Base-by-base conservation (phyloP, 2,113 vertebrate species). In the Urocynchramus pylzowi region DNA sequence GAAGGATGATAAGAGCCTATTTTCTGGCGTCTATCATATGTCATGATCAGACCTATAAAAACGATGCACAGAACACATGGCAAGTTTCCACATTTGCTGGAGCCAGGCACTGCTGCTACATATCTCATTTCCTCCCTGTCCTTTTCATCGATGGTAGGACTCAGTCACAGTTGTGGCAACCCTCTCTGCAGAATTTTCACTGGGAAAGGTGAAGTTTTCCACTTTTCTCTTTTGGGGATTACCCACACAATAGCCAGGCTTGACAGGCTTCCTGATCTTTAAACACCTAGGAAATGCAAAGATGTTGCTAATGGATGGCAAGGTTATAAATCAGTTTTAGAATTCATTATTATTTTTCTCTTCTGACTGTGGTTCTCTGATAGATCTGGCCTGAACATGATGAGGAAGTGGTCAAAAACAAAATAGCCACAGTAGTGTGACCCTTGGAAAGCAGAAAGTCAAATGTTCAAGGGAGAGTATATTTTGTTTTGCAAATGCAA, bases 1-100 rank as follows among this genome's bases (percentile, higher is more conserved):
- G n/a, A 88, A 91, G 49, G 68, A 90, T 83, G 92, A 94, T 96
- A 90, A 95, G 79, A 86, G 83, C 60, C 64, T 68, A 28, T 93
- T 94, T 81, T 90, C 92, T 84, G 85, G 59, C 26, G 0, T 86
- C 95, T 93, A 88, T 96, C 95, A 60, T 84, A 89, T 86, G 90
- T 81, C 93, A 84, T 68, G 85, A 93, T 94, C 90, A 86, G 83
- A 68, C 47, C 86, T 75, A 69, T 45, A 59, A 88, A 89, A 94
- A n/a, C 1, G 1, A 79, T 3, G 8, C 68, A 31, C 52, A 71
- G 65, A 93, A 78, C 59, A 80, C 16, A 60, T 71, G 85, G 88
- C 79, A 89, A 39, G 47, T 30, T 77, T 90, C 90, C 92, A 87
- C 26, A 68, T 67, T 13, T 93, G 75, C 64, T 77, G 70, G 77